Evolutionary conservation across 2,888 invertebrate genomes (phyloP), one percentile per base, ranked within the genome.

Genomic region (Ormyrus rosae): DNA sequence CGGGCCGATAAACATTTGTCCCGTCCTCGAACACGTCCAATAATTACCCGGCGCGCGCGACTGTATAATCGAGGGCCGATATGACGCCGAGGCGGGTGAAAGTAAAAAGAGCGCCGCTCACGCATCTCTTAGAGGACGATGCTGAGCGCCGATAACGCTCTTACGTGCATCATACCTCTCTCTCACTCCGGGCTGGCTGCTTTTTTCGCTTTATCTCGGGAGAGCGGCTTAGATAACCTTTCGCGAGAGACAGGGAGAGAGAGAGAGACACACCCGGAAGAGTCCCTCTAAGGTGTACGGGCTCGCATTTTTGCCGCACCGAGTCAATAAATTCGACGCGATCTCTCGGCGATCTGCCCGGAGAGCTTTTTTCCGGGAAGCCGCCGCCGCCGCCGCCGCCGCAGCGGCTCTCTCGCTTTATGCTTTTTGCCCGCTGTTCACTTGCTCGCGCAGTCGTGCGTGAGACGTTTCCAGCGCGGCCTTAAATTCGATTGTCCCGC

Each of bases 281-380:
- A 34, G 34, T 34, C 34, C 34, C 34, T 34, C 34, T 34, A 34
- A 34, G 34, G 34, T 34, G 34, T 34, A 2, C 2, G 10, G 48
- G 6, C 10, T n/a, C 53, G 63, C 45, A 63, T 72, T 72, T 72
- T 72, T 63, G 63, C 46, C 71, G 70, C 10, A 34, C 50, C 70
- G 72, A 64, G 73, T 53, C 76, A 63, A 76, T 76, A 76, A 68
- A 69, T 69, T 69, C 68, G 61, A 69, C 48, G 53, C 50, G 10
- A 76, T 76, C 69, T 68, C 55, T 46, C 55, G n/a, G 34, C 34
- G 64, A 46, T 55, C 46, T 46, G 34, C 34, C 34, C 34, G 45
- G 9, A 63, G n/a, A 51, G 8, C 51, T 67, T 69, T 67, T 46
- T 75, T 67, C 58, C 58, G 10, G 45, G 45, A 67, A 68, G 50